Evolutionary conservation across 1,140 invertebrate species (phyloP), one percentile per base, ranked within the genome.

Genomic region (Battus philenor): DNA sequence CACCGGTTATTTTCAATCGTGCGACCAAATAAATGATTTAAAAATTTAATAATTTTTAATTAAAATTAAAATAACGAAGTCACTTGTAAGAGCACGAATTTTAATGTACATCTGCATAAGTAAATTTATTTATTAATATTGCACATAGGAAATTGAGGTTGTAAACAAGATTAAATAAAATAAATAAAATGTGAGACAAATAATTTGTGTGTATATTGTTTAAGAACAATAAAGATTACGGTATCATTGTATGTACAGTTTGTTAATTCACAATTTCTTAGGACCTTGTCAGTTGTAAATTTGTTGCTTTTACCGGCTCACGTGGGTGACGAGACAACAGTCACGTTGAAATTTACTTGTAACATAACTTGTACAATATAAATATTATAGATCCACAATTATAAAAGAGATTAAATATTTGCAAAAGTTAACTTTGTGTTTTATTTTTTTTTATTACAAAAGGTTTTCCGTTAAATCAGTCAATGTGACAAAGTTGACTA

Each of bases 331-430:
- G 39, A 38, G 32, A 59, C 9, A 10, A 30, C 11, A 59, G 66
- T 80, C 77, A 73, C 68, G 44, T 57, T 73, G 68, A 69, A 72
- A 71, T 73, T 70, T 78, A 77, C 83, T 72, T 86, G 83, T 87
- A 87, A 82, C 71, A 86, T 76, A 79, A 86, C 81, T 82, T 87
- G 83, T 87, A 85, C 83, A 87, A 86, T 87, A 86, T 86, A 83
- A 86, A 87, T 86, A 86, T 85, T 67, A 86, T 86, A 86, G 85
- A 87, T 85, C 80, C 85, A 86, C 85, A 80, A 87, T 87, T 87
- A 87, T 86, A 69, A 86, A 86, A 86, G 74, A 82, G 81, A 86
- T 86, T 86, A 87, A 86, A 87, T 87, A 87, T 87, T 87, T 87
- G 83, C 85, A 87, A 87, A 87, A 86, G 83, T 86, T 85, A n/a